Evolutionary conservation across 2,797 vertebrate species (phyloP).

Genomic region (Danio aesculapii): DNA sequence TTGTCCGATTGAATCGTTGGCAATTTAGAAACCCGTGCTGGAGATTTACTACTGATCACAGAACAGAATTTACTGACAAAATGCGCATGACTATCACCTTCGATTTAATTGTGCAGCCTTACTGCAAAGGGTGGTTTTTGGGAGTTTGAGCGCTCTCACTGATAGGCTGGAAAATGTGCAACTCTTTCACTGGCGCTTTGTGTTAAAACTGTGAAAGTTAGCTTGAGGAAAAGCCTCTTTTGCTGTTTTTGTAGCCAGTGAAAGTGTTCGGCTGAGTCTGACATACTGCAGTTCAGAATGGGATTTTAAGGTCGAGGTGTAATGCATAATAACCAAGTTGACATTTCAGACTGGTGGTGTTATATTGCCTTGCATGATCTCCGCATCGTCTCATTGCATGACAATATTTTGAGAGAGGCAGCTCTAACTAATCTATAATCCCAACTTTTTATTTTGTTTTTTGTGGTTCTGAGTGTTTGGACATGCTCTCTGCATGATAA

Average conservation of each 20-base stretch:
- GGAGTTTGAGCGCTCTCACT: slow-evolving; percentile 73
- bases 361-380: slow-evolving; percentile 74
- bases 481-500: slow-evolving; percentile 54
- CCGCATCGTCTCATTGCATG: slow-evolving; percentile 58
- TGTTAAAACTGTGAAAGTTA: not conserved
- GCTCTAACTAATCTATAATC: not conserved
- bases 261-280: slow-evolving; percentile 73
- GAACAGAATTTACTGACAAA: too few relatives aligned
- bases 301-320: slow-evolving; percentile 32
- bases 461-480: slow-evolving; percentile 9
- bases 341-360: slow-evolving; percentile 44
- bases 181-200: slow-evolving; percentile 83
- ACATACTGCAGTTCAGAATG: slow-evolving; percentile 39
- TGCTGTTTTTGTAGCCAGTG: slow-evolving; percentile 70
- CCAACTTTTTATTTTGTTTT: slow-evolving; percentile 1
- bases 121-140: slow-evolving; percentile 60
- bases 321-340: slow-evolving; percentile 34
- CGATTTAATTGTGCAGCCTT: too few relatives aligned
- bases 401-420: slow-evolving; percentile 5
- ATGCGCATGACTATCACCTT: too few relatives aligned
- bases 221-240: not conserved
- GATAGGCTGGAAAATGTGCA: slow-evolving; percentile 69
- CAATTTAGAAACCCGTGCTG: too few relatives aligned
- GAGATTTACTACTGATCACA: too few relatives aligned
- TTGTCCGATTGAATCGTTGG: too few relatives aligned